Evolutionary conservation across 2,113 vertebrate species (phyloP), one percentile per base, ranked within the genome.

Genomic region (Marcusenius ussheri): DNA sequence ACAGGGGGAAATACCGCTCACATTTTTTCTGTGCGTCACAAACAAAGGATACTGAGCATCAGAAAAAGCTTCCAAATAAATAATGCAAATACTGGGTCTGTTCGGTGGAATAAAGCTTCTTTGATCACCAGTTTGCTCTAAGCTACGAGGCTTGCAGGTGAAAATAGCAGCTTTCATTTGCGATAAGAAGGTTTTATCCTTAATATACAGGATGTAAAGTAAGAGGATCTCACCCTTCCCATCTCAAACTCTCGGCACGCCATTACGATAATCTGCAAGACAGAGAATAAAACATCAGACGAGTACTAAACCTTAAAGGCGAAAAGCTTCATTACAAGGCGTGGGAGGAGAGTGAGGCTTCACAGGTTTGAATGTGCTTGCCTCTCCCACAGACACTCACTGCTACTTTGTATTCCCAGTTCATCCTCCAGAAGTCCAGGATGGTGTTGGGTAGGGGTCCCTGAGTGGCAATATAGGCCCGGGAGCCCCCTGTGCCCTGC

Each of bases 351-450:
- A 9, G 70, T 17, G 70, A 77, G 70, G 70, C 27, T 5, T 74
- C 31, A 74, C 66, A 13, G 66, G 21, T 62, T 9, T n/a, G 24
- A 24, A 62, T 74, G 70, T 17, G 70, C 70, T 39, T 80, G 13
- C n/a, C 27, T 39, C 51, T 39, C 31, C 31, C 39, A 17, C 1
- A 80, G 62, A 24, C 15, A 97, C 98, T 98, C 94, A 99, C 98
- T 5, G 96, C 96, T 83, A 98, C 96, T 0, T 96, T 97, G 93
- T 99, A 99, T 87, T 99, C 97, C 98, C 98, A 99, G 95, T 97
- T 98, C 98, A 99, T 99, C 93, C 98, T 97, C 98, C 98, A 99
- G 96, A 99, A 99, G 94, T 99, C 98, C 39, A 98, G 95, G 90
- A 99, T 97, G 13, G 98, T 99, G 92, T 99, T 99, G 86, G 96